Base-by-base conservation (phyloP, 2,888 invertebrate species). In the Eilema sororculum region DNA sequence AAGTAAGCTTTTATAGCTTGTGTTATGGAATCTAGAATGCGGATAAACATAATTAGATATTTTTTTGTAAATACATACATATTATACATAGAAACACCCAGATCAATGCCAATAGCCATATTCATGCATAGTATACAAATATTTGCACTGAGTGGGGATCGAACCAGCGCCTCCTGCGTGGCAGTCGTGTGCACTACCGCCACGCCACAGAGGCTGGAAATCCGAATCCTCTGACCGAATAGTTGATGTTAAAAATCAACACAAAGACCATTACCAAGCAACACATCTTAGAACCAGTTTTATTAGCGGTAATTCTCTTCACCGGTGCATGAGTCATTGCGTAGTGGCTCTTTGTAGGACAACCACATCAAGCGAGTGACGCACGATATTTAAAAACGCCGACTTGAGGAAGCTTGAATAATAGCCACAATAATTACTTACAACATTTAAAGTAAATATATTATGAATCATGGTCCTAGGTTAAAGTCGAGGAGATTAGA, bases 331-430 rank as follows among this genome's bases (percentile, higher is more conserved):
- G 84, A 83, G 65, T 84, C 85, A 84, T 61, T 20, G 69, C 8
- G 81, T 80, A 81, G 84, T 78, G 81, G 72, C 80, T 81, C 76
- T 72, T 63, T 66, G 77, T 82, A 71, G 77, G 78, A 71, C 75
- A 70, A 77, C 77, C 76, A 77, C 52, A 52, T 56, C 1, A 12
- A 57, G 24, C 37, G 22, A 25, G 59, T 46, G 52, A 56, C 68
- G 62, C 66, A 58, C 66, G 63, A 72, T 28, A 12, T 58, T 25
- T 28, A 30, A 41, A 16, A 28, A 41, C 58, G 41, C 25, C 16
- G 33, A 58, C 2, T 46, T 64, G 30, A 46, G 68, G 68, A 64
- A 64, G 33, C 30, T 30, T 22, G 12, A 28, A 58, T 68, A 63
- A 58, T 58, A 57, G 13, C n/a, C 12, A 63, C 28, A 57, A 24